Evolutionary conservation across 2,888 invertebrate species (phyloP).

Genomic region (Sinotaia quadrata): DNA sequence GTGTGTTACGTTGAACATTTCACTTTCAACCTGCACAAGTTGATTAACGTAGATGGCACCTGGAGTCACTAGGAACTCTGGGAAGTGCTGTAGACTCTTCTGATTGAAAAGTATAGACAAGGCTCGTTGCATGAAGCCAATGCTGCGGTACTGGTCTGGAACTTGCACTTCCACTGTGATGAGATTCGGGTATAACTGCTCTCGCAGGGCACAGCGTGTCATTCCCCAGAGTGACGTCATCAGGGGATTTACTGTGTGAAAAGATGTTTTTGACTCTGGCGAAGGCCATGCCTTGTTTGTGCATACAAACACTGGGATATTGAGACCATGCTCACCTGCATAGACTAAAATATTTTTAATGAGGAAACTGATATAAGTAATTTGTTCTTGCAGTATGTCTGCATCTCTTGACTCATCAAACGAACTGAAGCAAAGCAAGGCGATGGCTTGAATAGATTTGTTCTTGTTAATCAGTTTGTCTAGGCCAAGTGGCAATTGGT

Average conservation of each 20-base stretch:
- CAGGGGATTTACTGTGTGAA: conserved; percentile 28
- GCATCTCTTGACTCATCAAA: conserved; percentile 26
- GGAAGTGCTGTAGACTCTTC: conserved; percentile 24
- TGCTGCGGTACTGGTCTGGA: conserved; percentile 9
- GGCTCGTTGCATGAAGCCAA: conserved; percentile 19
- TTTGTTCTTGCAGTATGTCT: conserved; percentile 23
- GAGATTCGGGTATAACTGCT: conserved; percentile 28
- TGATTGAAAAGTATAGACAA: conserved; percentile 14
- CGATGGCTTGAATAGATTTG: conserved; percentile 18
- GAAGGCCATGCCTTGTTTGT: conserved; percentile 29
- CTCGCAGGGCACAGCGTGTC: conserved; percentile 33
- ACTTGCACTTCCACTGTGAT: conserved; percentile 35
- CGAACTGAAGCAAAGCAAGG: conserved; percentile 6
- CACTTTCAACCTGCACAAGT: conserved; percentile 31
- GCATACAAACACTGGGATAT: conserved; percentile 28
- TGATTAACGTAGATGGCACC: conserved; percentile 32
- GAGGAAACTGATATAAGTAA: conserved; percentile 28
- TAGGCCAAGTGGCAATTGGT: conserved; percentile 4
- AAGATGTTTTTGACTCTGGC: neutral
- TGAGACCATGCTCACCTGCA: conserved; percentile 21
- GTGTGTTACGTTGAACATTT: conserved; percentile 22
- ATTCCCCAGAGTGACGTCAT: conserved; percentile 40
- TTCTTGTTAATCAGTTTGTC: conserved; percentile 20
- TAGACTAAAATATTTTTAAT: conserved; percentile 22
- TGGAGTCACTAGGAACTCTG: conserved; percentile 27